These are phyloP conservation scores for Ochropleura leucogaster DNA, from an alignment of 2,888 invertebrate species.

Conservation along the genomic window DNA sequence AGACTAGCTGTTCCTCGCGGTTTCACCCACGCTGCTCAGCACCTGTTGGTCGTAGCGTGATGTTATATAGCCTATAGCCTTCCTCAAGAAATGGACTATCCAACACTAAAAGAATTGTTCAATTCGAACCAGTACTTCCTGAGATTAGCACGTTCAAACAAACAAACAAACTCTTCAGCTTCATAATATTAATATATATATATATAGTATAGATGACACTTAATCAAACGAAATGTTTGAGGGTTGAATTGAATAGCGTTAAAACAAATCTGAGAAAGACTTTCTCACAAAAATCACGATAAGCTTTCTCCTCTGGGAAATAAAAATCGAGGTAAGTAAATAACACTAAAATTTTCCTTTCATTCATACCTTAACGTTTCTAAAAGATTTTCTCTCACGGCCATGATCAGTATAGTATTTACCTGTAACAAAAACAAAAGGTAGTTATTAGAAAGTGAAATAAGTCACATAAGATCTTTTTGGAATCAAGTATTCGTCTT, in stretches of 20 bases:
- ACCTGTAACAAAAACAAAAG: conserved; percentile 70
- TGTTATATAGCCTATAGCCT: no score
- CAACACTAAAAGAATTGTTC: no score
- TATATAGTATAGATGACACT: no score
- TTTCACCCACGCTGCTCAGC: no score
- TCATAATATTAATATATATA: no score
- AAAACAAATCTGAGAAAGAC: background rate
- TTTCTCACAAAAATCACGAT: background rate
- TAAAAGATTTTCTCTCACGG: conserved; percentile 50
- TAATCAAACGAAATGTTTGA: background rate
- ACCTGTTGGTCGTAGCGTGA: no score
- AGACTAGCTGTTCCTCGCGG: no score
- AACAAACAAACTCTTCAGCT: no score
- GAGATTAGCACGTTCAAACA: no score
- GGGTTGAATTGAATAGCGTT: conserved; percentile 1
- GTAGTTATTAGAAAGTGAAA: conserved; percentile 56
- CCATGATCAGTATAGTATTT: conserved; percentile 57
- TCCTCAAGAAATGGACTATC: no score
- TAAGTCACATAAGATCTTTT: conserved; percentile 49
- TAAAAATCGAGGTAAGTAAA: conserved; percentile 15
- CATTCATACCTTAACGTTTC: conserved; percentile 50
- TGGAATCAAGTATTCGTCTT: conserved; percentile 42
- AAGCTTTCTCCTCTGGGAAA: conserved; percentile 50
- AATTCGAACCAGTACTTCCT: no score
- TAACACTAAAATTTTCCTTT: conserved; percentile 38